phyloP scores from a whole-genome alignment of 1,140 invertebrate species.

The Pentalonia nigronervosa region DNA sequence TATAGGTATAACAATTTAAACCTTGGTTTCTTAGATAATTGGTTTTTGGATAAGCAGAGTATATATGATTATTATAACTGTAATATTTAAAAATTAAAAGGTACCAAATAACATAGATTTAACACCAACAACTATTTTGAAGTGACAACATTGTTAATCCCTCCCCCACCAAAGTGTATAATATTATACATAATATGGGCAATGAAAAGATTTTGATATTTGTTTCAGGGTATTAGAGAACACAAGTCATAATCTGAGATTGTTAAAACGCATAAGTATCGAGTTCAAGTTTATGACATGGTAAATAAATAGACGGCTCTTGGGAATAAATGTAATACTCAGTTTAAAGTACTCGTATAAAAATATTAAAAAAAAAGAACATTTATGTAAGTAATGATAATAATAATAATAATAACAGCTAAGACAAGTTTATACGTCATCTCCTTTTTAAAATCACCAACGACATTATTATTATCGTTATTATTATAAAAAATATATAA shows the following conservation, averaged over 20 bases:
- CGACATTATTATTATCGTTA: constrained; percentile 51
- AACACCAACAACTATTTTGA: not conserved
- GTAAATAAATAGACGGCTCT: constrained; percentile 33
- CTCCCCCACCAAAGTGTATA: not conserved
- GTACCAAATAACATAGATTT: not conserved
- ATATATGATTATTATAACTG: not conserved
- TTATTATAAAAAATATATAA: constrained; percentile 20
- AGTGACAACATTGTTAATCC: not conserved
- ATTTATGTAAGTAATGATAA: constrained; percentile 42
- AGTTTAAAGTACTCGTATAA: constrained; percentile 18
- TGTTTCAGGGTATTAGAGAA: not conserved
- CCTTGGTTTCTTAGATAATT: not conserved
- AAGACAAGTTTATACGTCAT: constrained; percentile 51
- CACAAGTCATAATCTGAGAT: not conserved
- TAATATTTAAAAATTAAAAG: not conserved
- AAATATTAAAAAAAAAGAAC: not conserved
- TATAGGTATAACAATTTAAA: not conserved
- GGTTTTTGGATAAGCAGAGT: not conserved
- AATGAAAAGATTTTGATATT: not conserved
- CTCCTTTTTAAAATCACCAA: constrained; percentile 49
- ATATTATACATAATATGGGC: not conserved
- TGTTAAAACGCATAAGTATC: not conserved
- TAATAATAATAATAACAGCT: constrained; percentile 37
- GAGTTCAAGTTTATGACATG: not conserved
- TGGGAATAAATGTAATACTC: constrained; percentile 11